phyloP scores from a whole-genome alignment of 2,113 vertebrate genomes.

The Ceuthmochares aereus region DNA sequence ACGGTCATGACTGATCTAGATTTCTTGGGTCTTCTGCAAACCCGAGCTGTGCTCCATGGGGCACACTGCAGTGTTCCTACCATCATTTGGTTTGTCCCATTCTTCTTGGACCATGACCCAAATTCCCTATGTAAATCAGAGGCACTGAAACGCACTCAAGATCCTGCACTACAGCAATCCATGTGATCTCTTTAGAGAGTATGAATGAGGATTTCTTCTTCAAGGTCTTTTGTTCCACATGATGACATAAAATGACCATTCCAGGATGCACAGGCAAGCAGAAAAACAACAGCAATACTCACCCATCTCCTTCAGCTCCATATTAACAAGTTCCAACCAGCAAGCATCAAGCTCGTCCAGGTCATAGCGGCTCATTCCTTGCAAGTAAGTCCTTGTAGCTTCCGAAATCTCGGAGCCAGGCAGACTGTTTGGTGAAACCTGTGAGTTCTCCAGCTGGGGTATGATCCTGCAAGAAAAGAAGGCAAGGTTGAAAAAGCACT shows the following conservation, averaged over 20 bases:
- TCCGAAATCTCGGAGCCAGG: constrained; percentile 73
- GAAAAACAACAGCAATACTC: constrained; percentile 18
- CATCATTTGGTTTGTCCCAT: neutral
- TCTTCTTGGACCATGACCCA: neutral
- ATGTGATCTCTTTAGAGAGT: neutral
- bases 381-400: constrained; percentile 73
- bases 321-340: constrained; percentile 93
- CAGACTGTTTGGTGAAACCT: constrained; percentile 42
- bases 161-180: neutral
- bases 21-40: neutral
- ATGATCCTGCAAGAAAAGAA: constrained; percentile 71
- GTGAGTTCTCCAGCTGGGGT: constrained; percentile 73
- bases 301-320: constrained; percentile 94
- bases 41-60: neutral
- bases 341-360: constrained; percentile 93
- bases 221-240: neutral
- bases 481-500: neutral
- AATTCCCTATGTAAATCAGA: neutral
- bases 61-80: neutral
- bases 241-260: neutral
- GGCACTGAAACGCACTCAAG: neutral
- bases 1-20: neutral
- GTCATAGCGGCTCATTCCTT: constrained; percentile 89
- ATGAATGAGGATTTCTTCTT: neutral
- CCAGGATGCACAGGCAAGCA: neutral